A percentile compares a stretch with the other conserved stretches of the same genome.
Evolutionary conservation across 1,140 invertebrate species (phyloP).

Genomic region (Drosophila littoralis): DNA sequence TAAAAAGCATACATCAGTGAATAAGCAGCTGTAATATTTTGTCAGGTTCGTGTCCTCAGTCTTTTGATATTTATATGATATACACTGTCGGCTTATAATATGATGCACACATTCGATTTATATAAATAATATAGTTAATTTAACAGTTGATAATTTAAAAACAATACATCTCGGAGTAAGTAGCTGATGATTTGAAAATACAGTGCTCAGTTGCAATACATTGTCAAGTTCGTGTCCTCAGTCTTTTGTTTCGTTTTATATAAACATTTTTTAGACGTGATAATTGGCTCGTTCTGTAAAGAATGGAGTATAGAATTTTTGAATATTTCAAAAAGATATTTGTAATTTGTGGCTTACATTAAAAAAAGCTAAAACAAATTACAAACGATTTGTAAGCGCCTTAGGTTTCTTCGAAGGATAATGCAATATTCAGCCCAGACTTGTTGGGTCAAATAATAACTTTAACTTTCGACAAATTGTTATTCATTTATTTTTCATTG

Average conservation of each 20-base stretch:
- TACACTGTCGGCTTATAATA: background rate
- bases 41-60: too few relatives aligned
- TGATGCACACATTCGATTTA: too few relatives aligned
- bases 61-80: conserved; percentile 1
- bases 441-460: too few relatives aligned
- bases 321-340: too few relatives aligned
- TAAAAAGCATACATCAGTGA: background rate
- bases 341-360: too few relatives aligned
- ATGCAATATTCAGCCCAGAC: too few relatives aligned
- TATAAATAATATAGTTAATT: background rate
- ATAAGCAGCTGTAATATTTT: background rate
- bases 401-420: too few relatives aligned
- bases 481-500: too few relatives aligned
- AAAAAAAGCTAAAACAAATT: too few relatives aligned
- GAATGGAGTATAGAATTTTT: background rate
- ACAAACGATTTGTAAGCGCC: too few relatives aligned
- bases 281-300: background rate
- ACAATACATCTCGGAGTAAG: background rate
- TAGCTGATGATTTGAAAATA: background rate
- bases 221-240: conserved; percentile 53
- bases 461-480: too few relatives aligned
- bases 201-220: background rate
- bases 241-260: conserved; percentile 37
- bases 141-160: too few relatives aligned
- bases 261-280: background rate